phyloP scores from a whole-genome alignment of 2,888 invertebrate genomes.

The Galerucella calmariensis region DNA sequence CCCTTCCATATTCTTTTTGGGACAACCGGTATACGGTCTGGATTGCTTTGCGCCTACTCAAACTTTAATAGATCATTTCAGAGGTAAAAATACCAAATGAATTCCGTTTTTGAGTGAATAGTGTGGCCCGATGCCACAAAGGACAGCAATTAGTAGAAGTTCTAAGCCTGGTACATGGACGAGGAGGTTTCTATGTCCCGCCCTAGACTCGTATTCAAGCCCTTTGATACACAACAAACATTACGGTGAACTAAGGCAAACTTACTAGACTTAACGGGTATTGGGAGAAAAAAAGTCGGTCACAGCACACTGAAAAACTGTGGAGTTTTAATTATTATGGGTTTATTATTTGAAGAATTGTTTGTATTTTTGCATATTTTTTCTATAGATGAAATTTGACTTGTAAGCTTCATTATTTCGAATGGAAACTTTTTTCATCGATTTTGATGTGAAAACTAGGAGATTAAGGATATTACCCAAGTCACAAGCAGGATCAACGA shows the following conservation, averaged over 20 bases:
- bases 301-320: not conserved
- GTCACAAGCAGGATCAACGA: too few species aligned
- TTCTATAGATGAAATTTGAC: too few species aligned
- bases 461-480: too few species aligned
- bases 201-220: conserved; percentile 23
- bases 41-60: conserved; percentile 37
- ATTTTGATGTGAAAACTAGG: too few species aligned
- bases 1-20: not conserved
- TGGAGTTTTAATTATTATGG: not conserved
- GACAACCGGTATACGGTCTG: not conserved
- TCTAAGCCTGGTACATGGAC: conserved; percentile 39
- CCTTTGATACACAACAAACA: conserved; percentile 22
- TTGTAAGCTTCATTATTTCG: too few species aligned
- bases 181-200: conserved; percentile 35
- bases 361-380: not conserved
- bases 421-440: too few species aligned
- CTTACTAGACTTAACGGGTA: conserved; percentile 5
- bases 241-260: conserved; percentile 10
- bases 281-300: conserved; percentile 8
- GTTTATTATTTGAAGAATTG: not conserved
- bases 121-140: conserved; percentile 40
- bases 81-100: conserved; percentile 49
- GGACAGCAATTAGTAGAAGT: conserved; percentile 44
- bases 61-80: conserved; percentile 51
- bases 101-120: conserved; percentile 45